Conservation (phyloP, 1,140 invertebrate species). For the Calycopis cecrops region DNA sequence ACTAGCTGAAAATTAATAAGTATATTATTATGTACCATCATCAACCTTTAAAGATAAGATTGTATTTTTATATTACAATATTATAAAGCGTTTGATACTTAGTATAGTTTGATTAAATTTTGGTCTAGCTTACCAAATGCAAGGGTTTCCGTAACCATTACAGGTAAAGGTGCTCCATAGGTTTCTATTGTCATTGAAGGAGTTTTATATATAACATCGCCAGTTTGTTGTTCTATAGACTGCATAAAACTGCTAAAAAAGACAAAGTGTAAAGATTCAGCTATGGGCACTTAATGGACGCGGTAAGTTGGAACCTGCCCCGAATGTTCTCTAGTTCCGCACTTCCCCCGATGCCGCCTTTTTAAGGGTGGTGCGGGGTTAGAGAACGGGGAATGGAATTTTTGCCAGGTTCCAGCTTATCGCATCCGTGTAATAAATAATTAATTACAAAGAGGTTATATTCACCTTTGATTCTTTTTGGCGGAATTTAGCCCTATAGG, state of each 20-base stretch:
- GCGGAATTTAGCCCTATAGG: conserved; percentile 51
- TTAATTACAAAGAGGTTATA: conserved; percentile 31
- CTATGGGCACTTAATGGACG: not conserved
- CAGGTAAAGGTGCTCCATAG: conserved; percentile 87
- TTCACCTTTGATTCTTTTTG: conserved; percentile 66
- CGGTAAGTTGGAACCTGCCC: too few species aligned
- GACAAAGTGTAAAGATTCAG: conserved; percentile 12
- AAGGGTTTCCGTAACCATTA: conserved; percentile 91
- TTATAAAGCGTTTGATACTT: not conserved
- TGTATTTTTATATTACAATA: too few species aligned
- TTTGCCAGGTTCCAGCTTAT: too few species aligned
- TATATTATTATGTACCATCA: conserved; percentile 10
- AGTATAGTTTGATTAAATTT: not conserved
- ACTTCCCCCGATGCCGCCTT: too few species aligned
- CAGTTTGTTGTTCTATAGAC: conserved; percentile 44
- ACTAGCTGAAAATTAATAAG: conserved; percentile 64
- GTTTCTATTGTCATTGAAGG: conserved; percentile 81
- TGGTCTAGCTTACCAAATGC: conserved; percentile 79
- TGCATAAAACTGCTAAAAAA: conserved; percentile 46
- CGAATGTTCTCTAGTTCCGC: too few species aligned
- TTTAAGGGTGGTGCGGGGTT: too few species aligned
- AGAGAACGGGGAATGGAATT: too few species aligned
- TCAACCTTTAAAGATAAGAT: too few species aligned
- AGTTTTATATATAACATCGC: conserved; percentile 83
- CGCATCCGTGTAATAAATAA: too few species aligned